A percentile compares a stretch with the other conserved stretches of the same genome.
These are phyloP conservation scores for Lasius platythorax DNA, from an alignment of 2,888 invertebrate species.

Conservation along the genomic window DNA sequence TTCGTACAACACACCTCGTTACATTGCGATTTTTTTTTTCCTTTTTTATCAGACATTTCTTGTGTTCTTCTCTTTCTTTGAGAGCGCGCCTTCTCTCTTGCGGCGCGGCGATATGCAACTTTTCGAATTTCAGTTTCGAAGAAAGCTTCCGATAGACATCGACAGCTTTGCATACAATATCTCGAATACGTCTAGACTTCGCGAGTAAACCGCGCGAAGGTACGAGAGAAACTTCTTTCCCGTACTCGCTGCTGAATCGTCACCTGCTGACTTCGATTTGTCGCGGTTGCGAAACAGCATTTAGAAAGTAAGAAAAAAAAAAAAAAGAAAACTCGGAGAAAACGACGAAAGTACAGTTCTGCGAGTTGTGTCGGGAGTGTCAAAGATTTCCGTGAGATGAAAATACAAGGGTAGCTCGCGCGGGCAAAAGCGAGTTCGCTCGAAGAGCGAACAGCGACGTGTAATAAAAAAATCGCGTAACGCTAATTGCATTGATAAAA, in stretches of 20 bases:
- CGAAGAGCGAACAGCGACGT: background rate
- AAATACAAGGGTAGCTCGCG: background rate
- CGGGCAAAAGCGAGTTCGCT: background rate
- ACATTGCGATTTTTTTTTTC: slow-evolving; percentile 3
- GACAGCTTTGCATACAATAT: slow-evolving; percentile 57
- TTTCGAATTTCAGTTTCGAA: slow-evolving; percentile 48
- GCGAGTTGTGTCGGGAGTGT: slow-evolving; percentile 19
- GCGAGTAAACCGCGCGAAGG: slow-evolving; percentile 44
- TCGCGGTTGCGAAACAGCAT: slow-evolving; percentile 47
- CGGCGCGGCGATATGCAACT: slow-evolving; percentile 23
- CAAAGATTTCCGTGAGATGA: slow-evolving; percentile 6
- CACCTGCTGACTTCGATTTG: slow-evolving; percentile 57
- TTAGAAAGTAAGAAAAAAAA: slow-evolving; percentile 9
- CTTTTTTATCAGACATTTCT: slow-evolving; percentile 21
- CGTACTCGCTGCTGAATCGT: slow-evolving; percentile 47
- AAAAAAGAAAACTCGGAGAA: slow-evolving; percentile 14
- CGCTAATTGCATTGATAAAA: slow-evolving; percentile 31
- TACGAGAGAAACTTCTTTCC: slow-evolving; percentile 46
- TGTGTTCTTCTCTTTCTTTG: background rate
- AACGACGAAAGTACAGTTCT: slow-evolving; percentile 44
- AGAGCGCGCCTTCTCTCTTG: background rate
- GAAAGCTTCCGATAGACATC: slow-evolving; percentile 51
- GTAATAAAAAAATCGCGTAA: slow-evolving; percentile 25
- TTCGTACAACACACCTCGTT: background rate
- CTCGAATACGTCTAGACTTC: slow-evolving; percentile 44